Conservation (phyloP, 2,113 vertebrate species). For the Ramphastos sulfuratus region DNA sequence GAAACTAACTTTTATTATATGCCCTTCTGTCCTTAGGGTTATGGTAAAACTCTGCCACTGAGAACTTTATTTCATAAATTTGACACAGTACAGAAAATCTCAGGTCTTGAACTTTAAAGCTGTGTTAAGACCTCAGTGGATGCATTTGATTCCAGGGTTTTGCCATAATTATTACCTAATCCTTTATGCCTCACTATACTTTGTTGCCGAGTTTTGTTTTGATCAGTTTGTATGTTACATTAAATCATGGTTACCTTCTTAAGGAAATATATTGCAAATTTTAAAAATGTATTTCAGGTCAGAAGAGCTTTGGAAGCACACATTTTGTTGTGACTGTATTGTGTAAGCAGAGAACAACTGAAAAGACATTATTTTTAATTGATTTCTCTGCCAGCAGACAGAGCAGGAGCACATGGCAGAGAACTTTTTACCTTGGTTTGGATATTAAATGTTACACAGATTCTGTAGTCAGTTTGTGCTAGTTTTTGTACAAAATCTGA, state of each 20-base stretch:
- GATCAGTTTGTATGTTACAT: background rate
- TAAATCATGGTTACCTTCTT: background rate
- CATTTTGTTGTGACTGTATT: constrained; percentile 5
- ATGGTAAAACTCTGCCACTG: background rate
- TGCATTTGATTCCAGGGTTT: background rate
- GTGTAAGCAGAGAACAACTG: background rate
- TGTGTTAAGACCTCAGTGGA: background rate
- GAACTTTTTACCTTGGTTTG: background rate
- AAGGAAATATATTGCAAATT: background rate
- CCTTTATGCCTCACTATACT: background rate
- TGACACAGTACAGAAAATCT: background rate
- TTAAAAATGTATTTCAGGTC: constrained; percentile 26
- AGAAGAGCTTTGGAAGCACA: background rate
- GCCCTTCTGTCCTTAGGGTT: background rate
- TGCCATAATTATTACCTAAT: background rate
- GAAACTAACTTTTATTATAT: background rate
- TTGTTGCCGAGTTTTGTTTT: constrained; percentile 23
- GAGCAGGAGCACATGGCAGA: background rate
- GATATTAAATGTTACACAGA: background rate
- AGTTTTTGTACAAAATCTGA: background rate
- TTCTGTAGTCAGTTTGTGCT: background rate
- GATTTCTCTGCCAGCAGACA: background rate
- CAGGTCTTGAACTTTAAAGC: background rate
- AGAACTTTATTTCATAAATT: background rate
- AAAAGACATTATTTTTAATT: background rate